A percentile compares a stretch with the other conserved stretches of the same genome.
Evolutionary conservation across 2,797 vertebrate species (phyloP).

Genomic region (Triplophysa yarkandensis): DNA sequence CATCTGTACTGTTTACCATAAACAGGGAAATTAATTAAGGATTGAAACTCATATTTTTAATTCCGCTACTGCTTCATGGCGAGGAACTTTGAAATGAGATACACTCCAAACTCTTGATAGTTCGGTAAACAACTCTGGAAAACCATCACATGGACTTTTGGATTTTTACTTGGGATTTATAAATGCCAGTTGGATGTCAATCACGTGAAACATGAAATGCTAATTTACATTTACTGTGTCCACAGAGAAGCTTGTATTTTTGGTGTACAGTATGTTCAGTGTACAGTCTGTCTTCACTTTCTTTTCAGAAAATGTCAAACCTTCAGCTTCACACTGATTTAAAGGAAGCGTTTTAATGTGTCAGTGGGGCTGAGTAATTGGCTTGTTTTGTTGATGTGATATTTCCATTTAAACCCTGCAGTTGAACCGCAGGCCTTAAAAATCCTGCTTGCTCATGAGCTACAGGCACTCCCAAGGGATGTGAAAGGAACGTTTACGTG

Average conservation of each 20-base stretch:
- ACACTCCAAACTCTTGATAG: slow-evolving; percentile 46
- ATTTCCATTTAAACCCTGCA: slow-evolving; percentile 60
- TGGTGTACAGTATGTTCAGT: not conserved
- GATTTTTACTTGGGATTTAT: slow-evolving; percentile 67
- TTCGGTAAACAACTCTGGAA: slow-evolving; percentile 53
- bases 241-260: not conserved
- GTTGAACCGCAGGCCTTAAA: slow-evolving; percentile 55
- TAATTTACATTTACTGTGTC: slow-evolving; percentile 58
- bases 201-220: slow-evolving; percentile 57
- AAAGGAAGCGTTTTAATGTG: slow-evolving; percentile 17
- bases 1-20: slow-evolving; percentile 40
- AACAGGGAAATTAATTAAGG: slow-evolving; percentile 57
- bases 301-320: not conserved
- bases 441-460: slow-evolving; percentile 68
- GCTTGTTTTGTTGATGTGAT: slow-evolving; percentile 38
- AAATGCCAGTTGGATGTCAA: slow-evolving; percentile 64
- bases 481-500: slow-evolving; percentile 69
- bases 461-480: slow-evolving; percentile 61
- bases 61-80: slow-evolving; percentile 27
- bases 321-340: not conserved
- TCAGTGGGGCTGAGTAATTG: slow-evolving; percentile 2
- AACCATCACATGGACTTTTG: slow-evolving; percentile 40
- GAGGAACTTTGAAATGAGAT: slow-evolving; percentile 54
- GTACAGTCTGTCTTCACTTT: not conserved
- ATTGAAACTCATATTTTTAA: slow-evolving; percentile 46